Base-by-base conservation (phyloP, 2,113 vertebrate species). In the Centropus unirufus region DNA sequence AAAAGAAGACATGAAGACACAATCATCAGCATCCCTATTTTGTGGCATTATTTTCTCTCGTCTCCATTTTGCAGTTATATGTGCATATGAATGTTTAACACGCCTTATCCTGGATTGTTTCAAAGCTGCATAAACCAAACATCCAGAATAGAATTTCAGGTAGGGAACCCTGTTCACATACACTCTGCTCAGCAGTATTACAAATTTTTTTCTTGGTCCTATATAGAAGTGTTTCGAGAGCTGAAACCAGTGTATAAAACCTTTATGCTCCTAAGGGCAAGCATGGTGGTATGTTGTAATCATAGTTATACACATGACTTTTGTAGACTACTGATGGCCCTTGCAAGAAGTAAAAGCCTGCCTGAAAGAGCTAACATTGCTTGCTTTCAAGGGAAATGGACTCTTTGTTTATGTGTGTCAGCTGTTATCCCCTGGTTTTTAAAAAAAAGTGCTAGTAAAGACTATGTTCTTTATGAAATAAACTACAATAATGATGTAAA, bases 1-100 rank as follows among this genome's bases (percentile, higher is more conserved):
- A 49, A 86, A 63, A 54, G 36, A 36, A 36, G 36, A 36, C 64
- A 68, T 14, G 61, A 42, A 82, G 64, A 81, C 16, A 58, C 4
- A 20, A 64, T 64, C 3, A 54, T 68, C 70, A 49, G 4, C 47
- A 36, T 73, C 20, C 26, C 10, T 75, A 24, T 68, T 87, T 67
- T 52, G 68, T 40, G 24, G 24, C 14, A 52, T 64, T 52, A 30
- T 78, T 87, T 89, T 72, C 32, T 67, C 27, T 76, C 13, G 72
- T 44, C 26, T 63, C 14, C 15, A 22, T 70, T 80, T 42, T 11
- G 7, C 30, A 55, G 44, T 46, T 67, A 62, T 19, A 19, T 11
- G 4, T 0, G 0, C 5, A 16, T 18, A n/a, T 27, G 9, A 1
- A 17, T 24, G 8, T 54, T 93, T 90, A 84, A 55, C 23, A n/a